Evolutionary conservation across 1,140 invertebrate species (phyloP).

Genomic region (Cyclina sinensis): DNA sequence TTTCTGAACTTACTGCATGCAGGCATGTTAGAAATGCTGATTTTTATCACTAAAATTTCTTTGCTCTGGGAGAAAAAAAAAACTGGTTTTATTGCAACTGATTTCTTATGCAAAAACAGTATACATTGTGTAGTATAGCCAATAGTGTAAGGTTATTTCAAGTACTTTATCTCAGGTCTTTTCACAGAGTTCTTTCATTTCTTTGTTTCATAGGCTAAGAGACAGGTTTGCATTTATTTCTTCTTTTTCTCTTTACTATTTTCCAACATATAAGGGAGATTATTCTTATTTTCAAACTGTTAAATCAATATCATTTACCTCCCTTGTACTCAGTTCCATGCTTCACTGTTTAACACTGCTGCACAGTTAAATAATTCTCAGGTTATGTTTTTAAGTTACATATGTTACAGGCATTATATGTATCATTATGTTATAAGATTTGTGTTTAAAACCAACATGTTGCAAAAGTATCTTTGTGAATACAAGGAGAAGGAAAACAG

Average conservation of each 20-base stretch:
- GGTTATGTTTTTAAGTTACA: too few species aligned
- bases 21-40: not conserved
- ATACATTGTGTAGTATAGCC: too few species aligned
- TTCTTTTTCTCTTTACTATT: not conserved
- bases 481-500: too few species aligned
- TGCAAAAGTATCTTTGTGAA: too few species aligned
- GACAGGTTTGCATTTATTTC: conserved; percentile 15
- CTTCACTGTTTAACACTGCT: not conserved
- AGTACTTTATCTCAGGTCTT: too few species aligned
- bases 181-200: not conserved
- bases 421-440: too few species aligned
- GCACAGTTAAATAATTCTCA: too few species aligned
- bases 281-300: not conserved
- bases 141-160: too few species aligned
- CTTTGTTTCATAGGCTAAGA: conserved; percentile 14
- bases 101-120: too few species aligned
- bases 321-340: not conserved
- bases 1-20: not conserved
- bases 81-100: too few species aligned
- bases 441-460: too few species aligned
- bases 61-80: not conserved
- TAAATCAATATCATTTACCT: not conserved
- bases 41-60: not conserved
- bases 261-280: not conserved
- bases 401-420: too few species aligned